A percentile compares a stretch with the other conserved stretches of the same genome.
phyloP scores from a whole-genome alignment of 1,140 invertebrate species.

The Diprion similis region DNA sequence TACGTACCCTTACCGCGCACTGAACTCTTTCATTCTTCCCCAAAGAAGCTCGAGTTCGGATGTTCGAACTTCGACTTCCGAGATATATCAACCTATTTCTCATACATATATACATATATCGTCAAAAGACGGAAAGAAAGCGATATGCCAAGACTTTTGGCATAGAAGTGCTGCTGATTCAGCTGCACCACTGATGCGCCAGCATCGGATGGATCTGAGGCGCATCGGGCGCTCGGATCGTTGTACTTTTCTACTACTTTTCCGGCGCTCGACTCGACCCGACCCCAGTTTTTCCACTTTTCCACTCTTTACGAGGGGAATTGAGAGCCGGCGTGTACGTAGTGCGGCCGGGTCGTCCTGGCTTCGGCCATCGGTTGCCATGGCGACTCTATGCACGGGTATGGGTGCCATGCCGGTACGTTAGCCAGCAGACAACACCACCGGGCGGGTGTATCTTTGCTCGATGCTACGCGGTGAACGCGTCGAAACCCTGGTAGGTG shows the following conservation, averaged over 20 bases:
- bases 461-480: too few species aligned
- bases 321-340: background rate
- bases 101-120: background rate
- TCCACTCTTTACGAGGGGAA: background rate
- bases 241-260: background rate
- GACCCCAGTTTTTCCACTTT: background rate
- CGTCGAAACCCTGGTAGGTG: too few species aligned
- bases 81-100: background rate
- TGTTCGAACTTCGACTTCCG: too few species aligned
- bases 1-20: too few species aligned
- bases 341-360: background rate
- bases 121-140: too few species aligned
- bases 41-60: too few species aligned
- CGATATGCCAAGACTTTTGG: too few species aligned
- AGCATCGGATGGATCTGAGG: background rate
- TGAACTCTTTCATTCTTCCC: too few species aligned
- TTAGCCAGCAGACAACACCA: too few species aligned
- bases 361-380: constrained; percentile 6
- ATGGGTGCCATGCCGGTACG: too few species aligned
- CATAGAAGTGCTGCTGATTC: background rate
- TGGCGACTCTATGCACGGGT: background rate
- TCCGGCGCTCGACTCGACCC: background rate
- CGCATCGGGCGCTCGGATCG: background rate
- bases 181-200: background rate
- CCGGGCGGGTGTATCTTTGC: too few species aligned